These are phyloP conservation scores for Gobiocypris rarus DNA, from an alignment of 2,113 vertebrate genomes.

Conservation along the genomic window DNA sequence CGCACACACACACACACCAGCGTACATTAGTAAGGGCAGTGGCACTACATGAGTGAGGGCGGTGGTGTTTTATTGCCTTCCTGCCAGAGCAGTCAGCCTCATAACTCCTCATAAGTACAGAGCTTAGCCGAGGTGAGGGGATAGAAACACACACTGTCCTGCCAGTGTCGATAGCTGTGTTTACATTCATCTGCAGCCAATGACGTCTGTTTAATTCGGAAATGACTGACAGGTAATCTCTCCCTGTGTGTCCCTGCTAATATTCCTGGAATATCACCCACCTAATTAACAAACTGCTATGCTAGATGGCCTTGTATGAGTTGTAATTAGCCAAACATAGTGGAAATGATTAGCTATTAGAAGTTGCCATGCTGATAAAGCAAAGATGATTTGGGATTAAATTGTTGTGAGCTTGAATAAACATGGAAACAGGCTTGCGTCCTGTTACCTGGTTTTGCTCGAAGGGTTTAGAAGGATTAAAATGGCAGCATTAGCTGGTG, in stretches of 20 bases:
- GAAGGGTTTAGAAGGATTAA: conserved; percentile 15
- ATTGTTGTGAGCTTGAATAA: conserved; percentile 38
- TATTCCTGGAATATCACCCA: conserved; percentile 64
- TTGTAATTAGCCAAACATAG: conserved; percentile 63
- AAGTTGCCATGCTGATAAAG: conserved; percentile 24
- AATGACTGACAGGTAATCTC: conserved; percentile 68
- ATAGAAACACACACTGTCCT: conserved; percentile 26
- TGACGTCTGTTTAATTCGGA: conserved; percentile 63
- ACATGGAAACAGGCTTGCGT: not conserved
- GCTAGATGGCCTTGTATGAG: conserved; percentile 55
- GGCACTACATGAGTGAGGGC: not conserved
- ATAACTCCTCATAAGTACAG: conserved; percentile 35
- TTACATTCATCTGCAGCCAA: conserved; percentile 64
- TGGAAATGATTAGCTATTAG: conserved; percentile 53
- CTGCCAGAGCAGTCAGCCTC: not conserved
- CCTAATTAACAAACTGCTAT: conserved; percentile 68
- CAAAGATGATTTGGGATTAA: conserved; percentile 46
- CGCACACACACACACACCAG: not conserved
- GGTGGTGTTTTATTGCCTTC: conserved; percentile 11
- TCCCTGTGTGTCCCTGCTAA: conserved; percentile 62
- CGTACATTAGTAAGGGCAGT: conserved; percentile 45
- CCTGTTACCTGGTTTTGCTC: conserved; percentile 37
- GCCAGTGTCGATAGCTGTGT: conserved; percentile 67
- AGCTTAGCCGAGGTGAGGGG: conserved; percentile 56
- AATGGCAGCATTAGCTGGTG: conserved; percentile 37